Evolutionary conservation across 92 coral and sea anemone genomes (phyloP), one percentile per base, ranked within the genome.

Genomic region (Phenganax marumi): DNA sequence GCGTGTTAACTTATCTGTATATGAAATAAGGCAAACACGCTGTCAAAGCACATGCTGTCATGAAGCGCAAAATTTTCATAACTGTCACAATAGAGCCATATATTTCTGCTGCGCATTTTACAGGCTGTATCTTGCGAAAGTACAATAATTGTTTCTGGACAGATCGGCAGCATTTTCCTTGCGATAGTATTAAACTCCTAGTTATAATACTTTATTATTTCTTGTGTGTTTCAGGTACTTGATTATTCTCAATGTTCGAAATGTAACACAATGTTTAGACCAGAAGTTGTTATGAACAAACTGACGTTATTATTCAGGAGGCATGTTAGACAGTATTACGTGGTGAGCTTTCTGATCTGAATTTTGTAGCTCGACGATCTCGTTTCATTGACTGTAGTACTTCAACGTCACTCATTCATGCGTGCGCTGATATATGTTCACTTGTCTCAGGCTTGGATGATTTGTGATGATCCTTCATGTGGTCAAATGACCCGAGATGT

Each of bases 381-480:
- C 81, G 9, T 73, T 73, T 25, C 26, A 3, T 46, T 46, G 18
- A 12, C 57, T 55, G 53, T 25, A 39, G 21, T 9, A 33, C 17
- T 21, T 21, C 14, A 16, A 8, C n/a, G 21, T 21, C 8, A 13
- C 13, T 1, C 12, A 68, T 12, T 68, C 13, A 39, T 39, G 52
- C 56, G 46, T 51, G 58, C 47, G 39, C 22, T 52, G 52, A 13
- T 10, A 21, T 24, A 51, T 2, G 17, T 87, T 46, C 25, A 17
- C 57, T 76, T 16, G 52, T 12, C 74, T 39, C 83, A 95, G 98
- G 97, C 97, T 19, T 95, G 98, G 98, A 93, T 92, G 85, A 88
- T 85, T 76, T 95, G 98, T 70, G 98, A 95, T 46, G 98, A 95
- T 80, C 93, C 93, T 11, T 92, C 97, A 19, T 95, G 98, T 90